Percentiles rank a stretch among this genome's conserved stretches.
These are phyloP conservation scores for Drosophila formosana DNA, from an alignment of 2,888 invertebrate species.

Conservation along the genomic window DNA sequence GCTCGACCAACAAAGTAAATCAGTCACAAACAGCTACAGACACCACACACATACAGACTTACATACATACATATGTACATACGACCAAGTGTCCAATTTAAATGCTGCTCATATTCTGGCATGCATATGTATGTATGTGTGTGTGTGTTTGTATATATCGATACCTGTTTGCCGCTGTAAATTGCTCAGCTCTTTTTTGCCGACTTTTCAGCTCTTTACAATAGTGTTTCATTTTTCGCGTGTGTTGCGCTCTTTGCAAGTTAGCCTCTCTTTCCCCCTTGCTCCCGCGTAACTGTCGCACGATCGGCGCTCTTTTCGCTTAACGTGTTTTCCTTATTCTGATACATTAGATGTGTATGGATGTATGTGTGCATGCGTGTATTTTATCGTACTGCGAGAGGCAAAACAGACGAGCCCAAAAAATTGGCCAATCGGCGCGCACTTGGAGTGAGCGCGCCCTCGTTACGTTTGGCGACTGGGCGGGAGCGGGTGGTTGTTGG, in stretches of 20 bases:
- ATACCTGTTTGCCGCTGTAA: constrained; percentile 63
- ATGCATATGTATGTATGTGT: constrained; percentile 13
- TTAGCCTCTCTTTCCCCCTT: not conserved
- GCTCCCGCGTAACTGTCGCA: not conserved
- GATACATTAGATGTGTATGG: constrained; percentile 26
- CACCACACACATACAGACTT: constrained; percentile 5
- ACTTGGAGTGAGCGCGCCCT: constrained; percentile 42
- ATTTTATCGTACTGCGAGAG: constrained; percentile 41
- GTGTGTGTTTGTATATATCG: constrained; percentile 8
- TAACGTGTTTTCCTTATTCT: constrained; percentile 33
- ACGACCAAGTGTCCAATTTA: constrained; percentile 30
- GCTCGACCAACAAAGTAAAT: constrained; percentile 58
- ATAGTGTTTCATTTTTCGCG: constrained; percentile 47
- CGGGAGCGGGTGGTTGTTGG: not conserved
- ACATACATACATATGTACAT: constrained; percentile 18
- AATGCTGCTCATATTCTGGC: constrained; percentile 25
- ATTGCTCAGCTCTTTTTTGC: constrained; percentile 51
- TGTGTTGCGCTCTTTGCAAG: constrained; percentile 59
- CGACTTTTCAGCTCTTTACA: constrained; percentile 42
- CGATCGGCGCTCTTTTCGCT: constrained; percentile 32
- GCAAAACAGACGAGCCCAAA: constrained; percentile 70
- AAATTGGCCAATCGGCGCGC: constrained; percentile 70
- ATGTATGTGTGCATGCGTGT: constrained; percentile 9
- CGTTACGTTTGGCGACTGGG: constrained; percentile 1
- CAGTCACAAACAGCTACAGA: constrained; percentile 27